Evolutionary conservation across 2,888 invertebrate genomes (phyloP), one percentile per base, ranked within the genome.

Genomic region (Orchesella flavescens): DNA sequence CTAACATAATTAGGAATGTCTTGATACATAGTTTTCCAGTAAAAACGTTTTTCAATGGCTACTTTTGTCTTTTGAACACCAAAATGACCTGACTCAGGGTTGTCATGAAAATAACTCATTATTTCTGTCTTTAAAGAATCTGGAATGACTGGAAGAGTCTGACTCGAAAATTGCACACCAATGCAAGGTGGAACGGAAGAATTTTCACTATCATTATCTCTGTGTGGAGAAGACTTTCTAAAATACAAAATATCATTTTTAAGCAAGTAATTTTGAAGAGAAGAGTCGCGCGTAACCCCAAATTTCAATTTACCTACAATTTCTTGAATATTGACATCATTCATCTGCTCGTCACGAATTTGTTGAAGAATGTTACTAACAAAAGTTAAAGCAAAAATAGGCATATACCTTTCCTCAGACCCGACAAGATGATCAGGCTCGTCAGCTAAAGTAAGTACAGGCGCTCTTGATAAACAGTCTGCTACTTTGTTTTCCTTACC

Each of bases 31-130:
- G 21, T 17, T 61, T 71, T 24, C 84, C 83, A 86, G 68, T 55
- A 86, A 15, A 84, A 83, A 49, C 86, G 59, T 57, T 74, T 17
- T 10, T 75, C 65, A 0, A 86, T 34, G 4, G 80, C 61, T 9
- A 34, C 1, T 21, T 72, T 34, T 1, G 86, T 84, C 44, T 86
- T 86, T 0, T 76, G 44, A 34, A 59, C 55, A 17, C 86, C 86
- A 77, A 83, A 80, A 49, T 86, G 84, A 0, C 84, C 83, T 44
- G 21, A 24, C 23, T 59, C 61, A 10, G 86, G 84, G 49, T 21
- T 15, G 53, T 74, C 76, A 77, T 84, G 86, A 46, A 86, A 84
- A 44, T 75, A 63, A 13, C 24, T 1, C 19, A 85, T 55, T 19
- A 84, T 49, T 23, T 63, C 23, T 0, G 10, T 0, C 49, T 63